phyloP scores from a whole-genome alignment of 2,888 invertebrate genomes.

The Andrena flavipes region DNA sequence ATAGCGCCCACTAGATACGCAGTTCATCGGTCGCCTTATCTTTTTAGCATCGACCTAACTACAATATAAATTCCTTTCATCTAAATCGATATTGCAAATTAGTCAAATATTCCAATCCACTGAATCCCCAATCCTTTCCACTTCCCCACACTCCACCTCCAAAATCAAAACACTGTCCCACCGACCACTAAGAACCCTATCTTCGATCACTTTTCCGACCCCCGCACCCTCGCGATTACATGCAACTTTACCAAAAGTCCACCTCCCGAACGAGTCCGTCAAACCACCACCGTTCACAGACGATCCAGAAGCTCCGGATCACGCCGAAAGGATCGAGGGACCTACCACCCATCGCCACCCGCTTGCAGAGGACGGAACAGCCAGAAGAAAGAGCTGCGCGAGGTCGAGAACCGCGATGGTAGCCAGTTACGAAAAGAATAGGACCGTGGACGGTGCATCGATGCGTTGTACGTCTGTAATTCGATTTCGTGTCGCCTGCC shows the following conservation, averaged over 20 bases:
- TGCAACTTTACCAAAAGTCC: neutral
- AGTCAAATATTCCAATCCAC: neutral
- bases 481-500: conserved; percentile 26
- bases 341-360: conserved; percentile 36
- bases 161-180: no score
- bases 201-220: no score
- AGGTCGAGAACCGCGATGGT: neutral
- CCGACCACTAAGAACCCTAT: no score
- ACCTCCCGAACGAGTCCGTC: neutral
- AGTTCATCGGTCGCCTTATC: conserved; percentile 1
- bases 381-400: neutral
- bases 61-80: neutral
- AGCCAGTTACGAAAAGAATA: conserved; percentile 10
- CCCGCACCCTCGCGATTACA: no score
- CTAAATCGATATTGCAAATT: neutral
- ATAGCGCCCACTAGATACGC: no score
- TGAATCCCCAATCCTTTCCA: neutral
- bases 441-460: neutral
- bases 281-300: neutral
- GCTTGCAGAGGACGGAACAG: neutral
- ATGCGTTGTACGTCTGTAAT: conserved; percentile 21
- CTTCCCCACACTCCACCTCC: neutral
- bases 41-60: neutral
- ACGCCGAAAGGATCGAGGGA: neutral
- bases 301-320: neutral